Evolutionary conservation across 2,797 vertebrate genomes (phyloP).

Genomic region (Rachycentron canadum): DNA sequence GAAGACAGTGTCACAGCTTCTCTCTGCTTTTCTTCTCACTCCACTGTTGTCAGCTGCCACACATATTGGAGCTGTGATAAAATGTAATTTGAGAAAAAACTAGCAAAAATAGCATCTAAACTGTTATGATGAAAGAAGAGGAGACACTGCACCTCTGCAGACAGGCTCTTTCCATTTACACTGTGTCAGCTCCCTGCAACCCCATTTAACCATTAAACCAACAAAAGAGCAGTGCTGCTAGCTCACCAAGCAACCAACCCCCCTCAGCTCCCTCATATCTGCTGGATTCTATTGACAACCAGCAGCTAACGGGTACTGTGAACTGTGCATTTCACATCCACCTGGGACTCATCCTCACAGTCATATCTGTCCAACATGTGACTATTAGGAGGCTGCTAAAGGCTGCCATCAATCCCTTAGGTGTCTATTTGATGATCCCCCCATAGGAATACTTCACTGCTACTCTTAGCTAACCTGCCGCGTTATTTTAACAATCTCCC

Average conservation of each 20-base stretch:
- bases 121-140: constrained; percentile 38
- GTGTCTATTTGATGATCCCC: constrained; percentile 77
- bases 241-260: constrained; percentile 47
- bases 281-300: constrained; percentile 68
- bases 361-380: constrained; percentile 68
- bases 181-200: constrained; percentile 49
- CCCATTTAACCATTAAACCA: constrained; percentile 62
- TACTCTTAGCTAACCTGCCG: constrained; percentile 71
- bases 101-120: constrained; percentile 31
- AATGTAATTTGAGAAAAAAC: not conserved
- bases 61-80: not conserved
- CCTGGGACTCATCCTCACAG: constrained; percentile 71
- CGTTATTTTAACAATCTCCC: constrained; percentile 80
- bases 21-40: constrained; percentile 7
- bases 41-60: constrained; percentile 6
- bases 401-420: constrained; percentile 75
- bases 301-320: constrained; percentile 58
- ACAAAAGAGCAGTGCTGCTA: constrained; percentile 40
- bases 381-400: constrained; percentile 73
- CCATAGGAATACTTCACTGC: constrained; percentile 70
- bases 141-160: constrained; percentile 34
- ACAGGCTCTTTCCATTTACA: constrained; percentile 58
- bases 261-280: constrained; percentile 38
- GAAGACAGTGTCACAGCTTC: constrained; percentile 15
- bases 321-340: constrained; percentile 63